A percentile compares a stretch with the other conserved stretches of the same genome.
Evolutionary conservation across 2,797 vertebrate genomes (phyloP).

Genomic region (Neopelma chrysocephalum): DNA sequence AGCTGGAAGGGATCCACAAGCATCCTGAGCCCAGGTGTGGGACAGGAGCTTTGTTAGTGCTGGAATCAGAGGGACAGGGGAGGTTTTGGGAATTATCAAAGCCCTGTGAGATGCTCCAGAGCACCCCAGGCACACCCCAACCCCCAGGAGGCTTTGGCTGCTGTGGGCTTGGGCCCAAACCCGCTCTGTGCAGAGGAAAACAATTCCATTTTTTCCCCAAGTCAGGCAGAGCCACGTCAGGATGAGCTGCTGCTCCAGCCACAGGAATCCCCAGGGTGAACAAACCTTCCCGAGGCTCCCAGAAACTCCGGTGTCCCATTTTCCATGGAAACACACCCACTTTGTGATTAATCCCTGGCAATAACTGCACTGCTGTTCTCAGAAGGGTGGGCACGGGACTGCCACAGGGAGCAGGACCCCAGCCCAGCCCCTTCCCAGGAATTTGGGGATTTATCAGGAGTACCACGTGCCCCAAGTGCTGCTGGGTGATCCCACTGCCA

Average conservation of each 20-base stretch:
- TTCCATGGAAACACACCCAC: not conserved
- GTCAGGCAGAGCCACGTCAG: accelerated
- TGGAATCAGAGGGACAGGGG: not conserved
- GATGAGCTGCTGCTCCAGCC: not conserved
- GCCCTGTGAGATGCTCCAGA: not conserved
- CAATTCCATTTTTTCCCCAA: not conserved
- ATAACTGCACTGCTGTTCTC: not conserved
- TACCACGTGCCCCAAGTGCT: not conserved
- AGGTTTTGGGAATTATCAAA: not conserved
- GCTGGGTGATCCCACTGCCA: not conserved
- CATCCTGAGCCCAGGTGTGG: not conserved
- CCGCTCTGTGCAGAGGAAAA: not conserved
- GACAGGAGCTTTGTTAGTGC: not conserved
- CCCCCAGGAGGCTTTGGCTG: not conserved
- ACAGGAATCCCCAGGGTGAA: not conserved
- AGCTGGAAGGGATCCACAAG: not conserved
- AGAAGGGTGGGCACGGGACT: not conserved
- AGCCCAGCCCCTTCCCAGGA: not conserved
- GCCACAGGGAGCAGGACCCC: not conserved
- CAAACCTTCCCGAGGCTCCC: not conserved
- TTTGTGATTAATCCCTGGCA: not conserved
- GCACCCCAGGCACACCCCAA: not conserved
- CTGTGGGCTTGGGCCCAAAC: not conserved
- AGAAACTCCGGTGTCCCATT: not conserved
- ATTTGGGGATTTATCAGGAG: not conserved